Conservation (phyloP, 2,797 vertebrate species). For the Neopelma chrysocephalum region DNA sequence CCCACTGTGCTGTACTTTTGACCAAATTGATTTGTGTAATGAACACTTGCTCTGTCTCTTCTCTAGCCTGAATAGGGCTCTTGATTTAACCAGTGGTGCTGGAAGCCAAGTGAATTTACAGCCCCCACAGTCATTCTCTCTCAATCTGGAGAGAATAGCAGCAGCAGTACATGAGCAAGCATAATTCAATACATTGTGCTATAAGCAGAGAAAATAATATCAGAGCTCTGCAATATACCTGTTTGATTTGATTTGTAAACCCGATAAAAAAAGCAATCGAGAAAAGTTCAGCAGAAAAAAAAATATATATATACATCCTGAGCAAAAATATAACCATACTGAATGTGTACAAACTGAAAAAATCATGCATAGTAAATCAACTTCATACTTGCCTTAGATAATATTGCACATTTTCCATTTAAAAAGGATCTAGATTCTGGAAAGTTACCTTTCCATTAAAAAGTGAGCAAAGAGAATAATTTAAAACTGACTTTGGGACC, state of each 20-base stretch:
- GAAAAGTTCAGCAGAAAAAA: slow-evolving; percentile 76
- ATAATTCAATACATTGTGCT: slow-evolving; percentile 82
- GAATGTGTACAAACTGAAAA: slow-evolving; percentile 70
- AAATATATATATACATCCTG: slow-evolving; percentile 66
- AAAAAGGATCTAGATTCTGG: slow-evolving; percentile 26
- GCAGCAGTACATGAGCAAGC: slow-evolving; percentile 68
- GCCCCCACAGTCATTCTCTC: slow-evolving; percentile 73
- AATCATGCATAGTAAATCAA: slow-evolving; percentile 71
- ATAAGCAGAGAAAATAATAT: slow-evolving; percentile 80
- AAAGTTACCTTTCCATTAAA: slow-evolving; percentile 65
- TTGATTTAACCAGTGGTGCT: slow-evolving; percentile 79
- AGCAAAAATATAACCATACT: slow-evolving; percentile 72
- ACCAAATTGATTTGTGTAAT: slow-evolving; percentile 85
- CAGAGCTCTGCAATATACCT: slow-evolving; percentile 81
- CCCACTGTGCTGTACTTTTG: slow-evolving; percentile 80
- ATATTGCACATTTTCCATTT: slow-evolving; percentile 61
- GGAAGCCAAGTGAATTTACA: slow-evolving; percentile 78
- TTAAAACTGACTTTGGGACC: slow-evolving; percentile 3
- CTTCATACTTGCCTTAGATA: slow-evolving; percentile 53
- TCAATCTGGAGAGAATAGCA: slow-evolving; percentile 76
- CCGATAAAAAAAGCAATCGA: slow-evolving; percentile 84
- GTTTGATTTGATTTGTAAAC: slow-evolving; percentile 87
- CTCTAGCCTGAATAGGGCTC: slow-evolving; percentile 76
- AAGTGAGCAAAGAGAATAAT: slow-evolving; percentile 23
- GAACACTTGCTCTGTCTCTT: slow-evolving; percentile 80